Conservation (phyloP, 2,113 vertebrate genomes). For the Siniperca knerii region DNA sequence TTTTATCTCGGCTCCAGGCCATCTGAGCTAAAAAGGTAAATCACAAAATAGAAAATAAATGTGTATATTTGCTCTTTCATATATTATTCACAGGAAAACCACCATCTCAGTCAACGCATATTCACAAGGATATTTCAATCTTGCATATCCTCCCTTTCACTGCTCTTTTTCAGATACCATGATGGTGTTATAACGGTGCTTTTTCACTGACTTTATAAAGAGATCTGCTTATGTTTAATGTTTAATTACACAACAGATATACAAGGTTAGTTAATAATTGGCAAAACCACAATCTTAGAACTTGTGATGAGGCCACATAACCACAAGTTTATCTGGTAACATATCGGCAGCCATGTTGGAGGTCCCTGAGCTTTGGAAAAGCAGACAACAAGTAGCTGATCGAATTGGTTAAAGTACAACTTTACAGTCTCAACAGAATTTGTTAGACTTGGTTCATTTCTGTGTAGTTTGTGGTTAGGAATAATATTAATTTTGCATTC, state of each 20-base stretch:
- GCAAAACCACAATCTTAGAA: not conserved
- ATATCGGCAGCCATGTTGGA: not conserved
- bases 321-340: not conserved
- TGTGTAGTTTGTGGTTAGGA: not conserved
- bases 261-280: not conserved
- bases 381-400: not conserved
- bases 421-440: not conserved
- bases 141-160: not conserved
- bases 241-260: no score
- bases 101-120: slow-evolving; percentile 11
- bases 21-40: slow-evolving; percentile 39
- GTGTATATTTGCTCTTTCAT: slow-evolving; percentile 43
- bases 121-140: not conserved
- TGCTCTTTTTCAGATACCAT: not conserved
- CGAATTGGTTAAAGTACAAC: not conserved
- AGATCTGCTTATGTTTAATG: slow-evolving; percentile 9
- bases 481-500: not conserved
- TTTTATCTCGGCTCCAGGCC: slow-evolving; percentile 35
- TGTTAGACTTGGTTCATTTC: not conserved
- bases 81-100: slow-evolving; percentile 54
- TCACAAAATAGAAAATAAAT: slow-evolving; percentile 60
- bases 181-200: not conserved
- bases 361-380: not conserved
- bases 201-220: not conserved
- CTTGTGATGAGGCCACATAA: slow-evolving; percentile 1